These are phyloP conservation scores for Leucophenga varia DNA, from an alignment of 1,140 invertebrate species.

Conservation along the genomic window DNA sequence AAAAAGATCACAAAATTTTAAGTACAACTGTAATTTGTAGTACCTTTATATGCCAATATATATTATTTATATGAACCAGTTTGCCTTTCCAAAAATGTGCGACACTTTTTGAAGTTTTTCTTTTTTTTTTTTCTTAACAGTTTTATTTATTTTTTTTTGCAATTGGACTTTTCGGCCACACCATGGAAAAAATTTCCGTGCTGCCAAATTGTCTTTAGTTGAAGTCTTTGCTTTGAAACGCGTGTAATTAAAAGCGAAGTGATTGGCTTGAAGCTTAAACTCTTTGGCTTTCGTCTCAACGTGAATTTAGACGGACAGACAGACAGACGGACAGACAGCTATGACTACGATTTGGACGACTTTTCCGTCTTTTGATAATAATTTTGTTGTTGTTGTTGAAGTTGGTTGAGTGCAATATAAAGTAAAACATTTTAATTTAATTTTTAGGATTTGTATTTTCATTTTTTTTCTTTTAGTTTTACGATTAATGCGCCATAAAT, in stretches of 20 bases:
- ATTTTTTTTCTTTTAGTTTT: constrained; percentile 25
- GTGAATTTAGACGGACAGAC: too few relatives aligned
- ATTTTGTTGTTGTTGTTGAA: too few relatives aligned
- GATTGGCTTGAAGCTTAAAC: too few relatives aligned
- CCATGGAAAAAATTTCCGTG: background rate
- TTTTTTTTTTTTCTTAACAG: constrained; percentile 3
- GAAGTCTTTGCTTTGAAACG: constrained; percentile 24
- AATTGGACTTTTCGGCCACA: constrained; percentile 13
- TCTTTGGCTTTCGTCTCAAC: too few relatives aligned
- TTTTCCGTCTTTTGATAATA: too few relatives aligned
- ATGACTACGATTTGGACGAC: too few relatives aligned
- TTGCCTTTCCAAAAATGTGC: constrained; percentile 39
- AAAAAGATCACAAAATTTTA: too few relatives aligned
- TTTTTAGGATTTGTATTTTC: constrained; percentile 15
- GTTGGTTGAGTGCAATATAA: too few relatives aligned
- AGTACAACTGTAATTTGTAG: too few relatives aligned
- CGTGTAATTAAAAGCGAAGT: constrained; percentile 41
- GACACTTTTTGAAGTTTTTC: constrained; percentile 20
- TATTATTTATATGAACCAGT: too few relatives aligned
- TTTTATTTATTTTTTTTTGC: constrained; percentile 25
- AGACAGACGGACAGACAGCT: too few relatives aligned
- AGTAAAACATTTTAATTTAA: constrained; percentile 29
- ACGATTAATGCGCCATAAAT: constrained; percentile 10
- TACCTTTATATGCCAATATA: too few relatives aligned
- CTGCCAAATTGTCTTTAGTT: background rate